Evolutionary conservation across 2,888 invertebrate species (phyloP), one percentile per base, ranked within the genome.

Genomic region (Pseudanteris insignis): DNA sequence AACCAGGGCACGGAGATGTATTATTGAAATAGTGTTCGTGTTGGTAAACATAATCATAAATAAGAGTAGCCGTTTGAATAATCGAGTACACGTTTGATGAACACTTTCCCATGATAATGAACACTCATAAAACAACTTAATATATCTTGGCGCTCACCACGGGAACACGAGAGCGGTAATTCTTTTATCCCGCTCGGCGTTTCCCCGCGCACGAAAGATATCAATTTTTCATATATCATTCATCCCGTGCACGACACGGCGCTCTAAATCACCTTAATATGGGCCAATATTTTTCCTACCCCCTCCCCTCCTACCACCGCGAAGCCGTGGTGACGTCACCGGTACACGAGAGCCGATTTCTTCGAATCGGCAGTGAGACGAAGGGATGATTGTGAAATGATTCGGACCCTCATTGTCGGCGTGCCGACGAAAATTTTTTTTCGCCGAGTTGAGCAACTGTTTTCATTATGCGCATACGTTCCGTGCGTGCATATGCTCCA

Each of bases 391-490:
- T 53, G 53, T 43, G 53, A 44, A 47, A 51, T 36, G 50, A 38
- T 53, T 47, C 50, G 44, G 33, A 12, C 48, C 46, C 46, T 62
- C 55, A 61, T 62, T 41, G 55, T 32, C 48, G 30, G 12, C 11
- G 57, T 41, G 55, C 32, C 48, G 30, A 12, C 11, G 57, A 47
- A 38, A 51, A 30, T 62, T 62, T 62, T 57, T 34, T 36, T 57
- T 51, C 34, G 18, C 18, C 41, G 30, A 44, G 46, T 55, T 50
- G 46, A 55, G 51, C 55, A 61, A 61, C 55, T 55, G 61, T 55
- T 61, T 61, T 54, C 61, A 50, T 61, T 55, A 61, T 55, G 61
- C 55, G 32, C 61, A 51, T 61, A 61, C 61, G 61, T 61, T 61
- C 55, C 50, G 48, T 61, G 61, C 61, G 61, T 62, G 55, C 61